Base-by-base conservation (phyloP, 2,113 vertebrate genomes). In the Cottus gobio region DNA sequence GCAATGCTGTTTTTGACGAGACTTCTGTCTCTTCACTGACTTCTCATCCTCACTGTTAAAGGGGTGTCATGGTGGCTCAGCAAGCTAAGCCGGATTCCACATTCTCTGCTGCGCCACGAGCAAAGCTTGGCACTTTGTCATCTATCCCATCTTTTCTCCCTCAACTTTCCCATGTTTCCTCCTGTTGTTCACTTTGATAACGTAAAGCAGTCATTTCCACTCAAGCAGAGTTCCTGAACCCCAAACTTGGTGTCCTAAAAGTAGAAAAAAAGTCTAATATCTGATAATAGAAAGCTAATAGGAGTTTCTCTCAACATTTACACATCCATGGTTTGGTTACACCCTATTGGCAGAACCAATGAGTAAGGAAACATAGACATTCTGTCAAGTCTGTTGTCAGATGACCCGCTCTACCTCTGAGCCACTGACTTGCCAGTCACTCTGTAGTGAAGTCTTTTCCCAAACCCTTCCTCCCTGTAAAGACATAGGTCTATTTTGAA, bases 21-120 rank as follows among this genome's bases (percentile, higher is more conserved):
- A 10, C 42, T 36, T 15, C 10, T 30, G 57, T 61, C 42, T 52
- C 48, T 26, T 60, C 15, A 58, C 42, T 71, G 52, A 34, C 34
- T 66, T 39, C 64, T 22, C 37, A 44, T 73, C 20, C 28, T 60
- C 22, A 15, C 65, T 24, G 26, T 56, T 46, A 4, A 22, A 26
- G 24, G 4, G 56, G 44, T 54, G 37, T 75, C 75, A 62, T 78
- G 24, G 61, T 2, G 11, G 28, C 36, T 79, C 61, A 71, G 71
- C 16, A 13, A 30, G 56, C 62, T 82, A 44, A 75, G 44, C 57
- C 16, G 31, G 42, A 71, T 60, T 71, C 62, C 39, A 60, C 2
- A 2, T 37, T 79, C 36, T 72, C 56, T 50, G 62, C 31, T 68
- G 60, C 72, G 11, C 56, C 22, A n/a, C 3, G 58, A 75, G 44